phyloP scores from a whole-genome alignment of 2,113 vertebrate species.

The Ochotona princeps region DNA sequence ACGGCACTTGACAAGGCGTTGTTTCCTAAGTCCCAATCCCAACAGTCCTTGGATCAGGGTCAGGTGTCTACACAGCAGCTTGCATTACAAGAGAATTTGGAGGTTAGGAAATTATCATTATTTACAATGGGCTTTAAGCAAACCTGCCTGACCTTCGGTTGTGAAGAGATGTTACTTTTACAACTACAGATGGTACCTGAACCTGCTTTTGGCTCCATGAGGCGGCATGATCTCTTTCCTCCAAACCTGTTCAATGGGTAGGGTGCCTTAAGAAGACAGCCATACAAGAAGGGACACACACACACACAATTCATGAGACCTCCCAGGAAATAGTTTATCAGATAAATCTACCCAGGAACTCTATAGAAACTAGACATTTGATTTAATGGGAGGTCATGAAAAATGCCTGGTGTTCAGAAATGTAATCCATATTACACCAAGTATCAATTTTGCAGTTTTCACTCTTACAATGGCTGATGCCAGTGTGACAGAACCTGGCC shows the following conservation, averaged over 20 bases:
- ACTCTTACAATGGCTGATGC: background rate
- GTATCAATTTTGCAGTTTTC: background rate
- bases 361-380: background rate
- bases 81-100: background rate
- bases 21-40: background rate
- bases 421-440: background rate
- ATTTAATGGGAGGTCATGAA: background rate
- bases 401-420: background rate
- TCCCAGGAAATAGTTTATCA: background rate
- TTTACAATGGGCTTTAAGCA: background rate
- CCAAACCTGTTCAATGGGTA: background rate
- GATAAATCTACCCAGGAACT: background rate
- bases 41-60: background rate
- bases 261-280: background rate
- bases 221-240: background rate
- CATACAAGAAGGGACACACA: background rate
- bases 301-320: background rate
- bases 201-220: background rate
- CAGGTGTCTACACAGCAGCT: fast-evolving
- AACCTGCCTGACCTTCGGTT: background rate
- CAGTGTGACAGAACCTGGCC: background rate
- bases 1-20: background rate
- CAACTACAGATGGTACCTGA: background rate
- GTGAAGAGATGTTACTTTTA: background rate
- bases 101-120: background rate